Evolutionary conservation across 2,888 invertebrate genomes (phyloP).

Genomic region (Agrypnus murinus): DNA sequence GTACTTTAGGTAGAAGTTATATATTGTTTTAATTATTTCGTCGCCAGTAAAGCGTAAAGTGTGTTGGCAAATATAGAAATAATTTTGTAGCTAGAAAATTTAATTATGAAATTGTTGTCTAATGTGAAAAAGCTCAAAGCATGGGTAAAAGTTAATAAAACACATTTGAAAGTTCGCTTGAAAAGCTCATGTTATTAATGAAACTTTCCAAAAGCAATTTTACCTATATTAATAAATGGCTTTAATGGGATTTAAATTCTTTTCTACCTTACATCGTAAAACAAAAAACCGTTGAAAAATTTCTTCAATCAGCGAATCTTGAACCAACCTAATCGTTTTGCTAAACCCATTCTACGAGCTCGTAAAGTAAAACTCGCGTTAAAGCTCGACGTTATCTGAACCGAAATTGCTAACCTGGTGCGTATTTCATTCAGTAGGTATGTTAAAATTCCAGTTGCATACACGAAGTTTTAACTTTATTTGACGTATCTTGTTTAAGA

Average conservation of each 20-base stretch:
- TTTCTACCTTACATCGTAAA: background rate
- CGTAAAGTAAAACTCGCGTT: constrained; percentile 22
- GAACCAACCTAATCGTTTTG: constrained; percentile 5
- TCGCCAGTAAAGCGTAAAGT: background rate
- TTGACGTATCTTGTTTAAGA: background rate
- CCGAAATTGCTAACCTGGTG: constrained; percentile 8
- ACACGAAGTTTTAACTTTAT: constrained; percentile 11
- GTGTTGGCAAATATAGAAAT: background rate
- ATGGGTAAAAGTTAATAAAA: too few species aligned
- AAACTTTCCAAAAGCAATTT: too few species aligned
- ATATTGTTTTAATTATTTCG: constrained; percentile 20
- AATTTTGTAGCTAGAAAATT: background rate
- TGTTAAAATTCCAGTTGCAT: constrained; percentile 4
- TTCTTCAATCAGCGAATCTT: constrained; percentile 23
- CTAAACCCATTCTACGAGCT: constrained; percentile 10
- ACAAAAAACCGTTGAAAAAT: constrained; percentile 8
- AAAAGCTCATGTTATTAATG: too few species aligned
- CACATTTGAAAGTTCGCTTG: too few species aligned
- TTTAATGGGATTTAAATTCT: too few species aligned
- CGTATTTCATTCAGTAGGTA: constrained; percentile 17
- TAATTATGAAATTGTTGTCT: background rate
- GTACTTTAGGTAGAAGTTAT: constrained; percentile 12
- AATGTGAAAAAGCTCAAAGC: too few species aligned
- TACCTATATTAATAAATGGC: too few species aligned
- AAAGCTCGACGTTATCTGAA: constrained; percentile 1